Conservation (phyloP, 2,113 vertebrate genomes). For the Sinocyclocheilus anshuiensis region DNA sequence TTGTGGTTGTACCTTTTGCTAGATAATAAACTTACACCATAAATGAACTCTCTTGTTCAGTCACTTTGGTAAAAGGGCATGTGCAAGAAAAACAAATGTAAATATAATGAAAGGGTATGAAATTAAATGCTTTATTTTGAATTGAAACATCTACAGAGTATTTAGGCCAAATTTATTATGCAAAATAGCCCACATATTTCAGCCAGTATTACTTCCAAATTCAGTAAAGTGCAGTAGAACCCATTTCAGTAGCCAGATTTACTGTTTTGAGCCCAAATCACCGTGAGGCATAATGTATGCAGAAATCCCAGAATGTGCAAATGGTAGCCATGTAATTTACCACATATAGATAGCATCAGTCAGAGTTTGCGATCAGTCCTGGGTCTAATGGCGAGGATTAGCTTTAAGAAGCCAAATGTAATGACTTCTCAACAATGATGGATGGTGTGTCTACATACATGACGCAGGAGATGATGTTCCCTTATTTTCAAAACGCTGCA, state of each 20-base stretch:
- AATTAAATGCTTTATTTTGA: not conserved
- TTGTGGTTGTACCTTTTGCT: too few species aligned
- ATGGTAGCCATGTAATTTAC: not conserved
- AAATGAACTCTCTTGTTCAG: not conserved
- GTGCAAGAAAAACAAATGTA: not conserved
- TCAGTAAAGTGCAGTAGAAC: not conserved
- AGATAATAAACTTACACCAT: too few species aligned
- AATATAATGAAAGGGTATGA: not conserved
- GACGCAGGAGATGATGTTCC: conserved; percentile 31
- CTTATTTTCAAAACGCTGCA: conserved; percentile 14
- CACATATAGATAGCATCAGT: conserved; percentile 21
- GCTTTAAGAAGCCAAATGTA: conserved; percentile 28
- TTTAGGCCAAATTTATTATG: not conserved
- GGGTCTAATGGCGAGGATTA: conserved; percentile 35
- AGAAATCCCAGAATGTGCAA: not conserved
- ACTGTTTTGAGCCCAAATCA: not conserved
- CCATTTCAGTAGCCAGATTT: not conserved
- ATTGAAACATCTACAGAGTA: not conserved
- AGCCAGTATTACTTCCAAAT: not conserved
- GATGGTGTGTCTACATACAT: conserved; percentile 27
- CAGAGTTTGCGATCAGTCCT: conserved; percentile 9
- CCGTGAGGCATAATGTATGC: not conserved
- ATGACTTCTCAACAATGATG: conserved; percentile 40
- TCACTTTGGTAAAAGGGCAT: not conserved
- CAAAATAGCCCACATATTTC: not conserved